phyloP scores from a whole-genome alignment of 2,797 vertebrate genomes.

The Eupleurogrammus muticus region DNA sequence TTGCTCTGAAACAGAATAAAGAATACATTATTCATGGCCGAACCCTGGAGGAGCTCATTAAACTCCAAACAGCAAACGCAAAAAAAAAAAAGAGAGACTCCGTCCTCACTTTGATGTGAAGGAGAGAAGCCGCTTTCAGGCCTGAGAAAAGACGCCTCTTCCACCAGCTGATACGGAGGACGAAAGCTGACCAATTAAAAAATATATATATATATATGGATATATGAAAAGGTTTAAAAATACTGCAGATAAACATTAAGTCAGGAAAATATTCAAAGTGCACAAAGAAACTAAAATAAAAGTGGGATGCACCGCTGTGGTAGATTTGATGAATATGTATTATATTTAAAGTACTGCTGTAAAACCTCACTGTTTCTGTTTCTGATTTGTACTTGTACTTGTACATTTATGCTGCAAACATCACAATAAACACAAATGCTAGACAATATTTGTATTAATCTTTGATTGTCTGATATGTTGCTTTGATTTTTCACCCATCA shows the following conservation, averaged over 20 bases:
- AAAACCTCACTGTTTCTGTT: too few species aligned
- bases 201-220: background rate
- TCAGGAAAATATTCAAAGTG: background rate
- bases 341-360: too few species aligned
- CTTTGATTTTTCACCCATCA: too few species aligned
- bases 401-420: too few species aligned
- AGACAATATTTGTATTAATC: too few species aligned
- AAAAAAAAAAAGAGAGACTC: conserved; percentile 65
- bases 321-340: too few species aligned
- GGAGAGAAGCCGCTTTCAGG: background rate
- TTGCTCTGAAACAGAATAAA: conserved; percentile 73
- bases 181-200: background rate
- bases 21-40: conserved; percentile 76
- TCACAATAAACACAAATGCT: too few species aligned
- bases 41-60: conserved; percentile 74
- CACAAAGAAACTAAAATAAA: too few species aligned
- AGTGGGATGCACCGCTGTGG: too few species aligned
- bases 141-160: background rate
- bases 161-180: background rate
- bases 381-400: too few species aligned
- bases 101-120: conserved; percentile 15
- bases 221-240: background rate
- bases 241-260: background rate
- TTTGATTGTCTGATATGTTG: too few species aligned
- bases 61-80: conserved; percentile 65